Evolutionary conservation across 2,113 vertebrate species (phyloP), one percentile per base, ranked within the genome.

Genomic region (Pithys albifrons): DNA sequence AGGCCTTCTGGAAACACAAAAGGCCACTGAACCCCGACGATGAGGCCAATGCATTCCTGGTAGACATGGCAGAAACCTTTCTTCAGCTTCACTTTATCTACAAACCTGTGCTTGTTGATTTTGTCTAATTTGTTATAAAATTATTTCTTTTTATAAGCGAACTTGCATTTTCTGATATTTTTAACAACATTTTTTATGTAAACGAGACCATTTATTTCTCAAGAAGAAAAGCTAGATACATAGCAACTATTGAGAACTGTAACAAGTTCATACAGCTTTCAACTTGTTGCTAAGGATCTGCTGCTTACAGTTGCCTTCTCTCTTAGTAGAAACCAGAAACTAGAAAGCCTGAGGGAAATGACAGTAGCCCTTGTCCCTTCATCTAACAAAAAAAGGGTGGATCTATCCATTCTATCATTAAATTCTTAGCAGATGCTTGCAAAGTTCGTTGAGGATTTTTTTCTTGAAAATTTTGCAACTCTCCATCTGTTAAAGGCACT

Each of bases 401-500:
- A 49, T 76, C 57, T 72, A 25, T 41, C 19, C 1, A 31, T 88
- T 93, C 43, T n/a, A 51, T 70, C 2, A 0, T 19, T 67, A 71
- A 91, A 94, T 86, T 71, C 48, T 74, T 80, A 46, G 55, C 83
- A 96, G 81, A 91, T 81, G 45, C 33, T 52, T 65, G 55, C 0
- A 1, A 74, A 82, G 17, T 85, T 74, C 72, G 49, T 39, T 1
- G 14, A 91, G 51, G 41, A 35, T n/a, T 46, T 85, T 79, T 91
- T 89, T 71, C 48, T 62, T 62, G 12, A 31, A 85, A 70, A 83
- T 90, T 93, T 95, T 96, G 79, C 52, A 94, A 61, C 61, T 89
- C 18, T 9, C 28, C 88, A 78, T 92, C 91, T 96, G 83, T 78
- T 78, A 92, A 94, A 96, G 66, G 48, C 79, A 78, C 90, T 95